phyloP scores from a whole-genome alignment of 1,140 invertebrate genomes.

The Medauroidea extradentata region DNA sequence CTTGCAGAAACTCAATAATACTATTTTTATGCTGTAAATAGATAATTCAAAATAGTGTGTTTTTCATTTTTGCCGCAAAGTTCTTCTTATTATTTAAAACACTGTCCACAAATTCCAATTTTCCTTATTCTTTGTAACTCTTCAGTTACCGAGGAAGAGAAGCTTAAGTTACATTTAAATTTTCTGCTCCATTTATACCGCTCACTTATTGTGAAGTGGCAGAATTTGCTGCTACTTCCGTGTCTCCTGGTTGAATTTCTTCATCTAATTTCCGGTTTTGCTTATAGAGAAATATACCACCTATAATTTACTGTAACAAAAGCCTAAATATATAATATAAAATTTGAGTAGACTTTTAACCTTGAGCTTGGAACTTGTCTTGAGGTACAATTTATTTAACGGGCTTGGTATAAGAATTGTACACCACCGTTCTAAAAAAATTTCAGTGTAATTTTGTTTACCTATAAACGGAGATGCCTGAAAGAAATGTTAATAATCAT shows the following conservation, averaged over 20 bases:
- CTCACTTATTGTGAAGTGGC: neutral
- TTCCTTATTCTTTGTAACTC: neutral
- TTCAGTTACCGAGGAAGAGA: neutral
- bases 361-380: too few relatives aligned
- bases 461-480: neutral
- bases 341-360: neutral
- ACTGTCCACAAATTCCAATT: neutral
- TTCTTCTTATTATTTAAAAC: neutral
- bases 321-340: too few relatives aligned
- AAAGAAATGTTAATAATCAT: neutral
- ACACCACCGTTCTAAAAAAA: neutral
- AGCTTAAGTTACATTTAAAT: neutral
- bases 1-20: slow-evolving; percentile 23
- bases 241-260: neutral
- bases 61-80: slow-evolving; percentile 16
- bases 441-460: neutral
- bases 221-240: neutral
- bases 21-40: too few relatives aligned
- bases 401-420: neutral
- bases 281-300: neutral
- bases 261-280: neutral
- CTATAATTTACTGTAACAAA: too few relatives aligned
- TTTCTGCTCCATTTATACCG: neutral
- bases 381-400: neutral
- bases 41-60: slow-evolving; percentile 25